phyloP scores from a whole-genome alignment of 2,113 vertebrate species.

The Phodopus roborovskii region DNA sequence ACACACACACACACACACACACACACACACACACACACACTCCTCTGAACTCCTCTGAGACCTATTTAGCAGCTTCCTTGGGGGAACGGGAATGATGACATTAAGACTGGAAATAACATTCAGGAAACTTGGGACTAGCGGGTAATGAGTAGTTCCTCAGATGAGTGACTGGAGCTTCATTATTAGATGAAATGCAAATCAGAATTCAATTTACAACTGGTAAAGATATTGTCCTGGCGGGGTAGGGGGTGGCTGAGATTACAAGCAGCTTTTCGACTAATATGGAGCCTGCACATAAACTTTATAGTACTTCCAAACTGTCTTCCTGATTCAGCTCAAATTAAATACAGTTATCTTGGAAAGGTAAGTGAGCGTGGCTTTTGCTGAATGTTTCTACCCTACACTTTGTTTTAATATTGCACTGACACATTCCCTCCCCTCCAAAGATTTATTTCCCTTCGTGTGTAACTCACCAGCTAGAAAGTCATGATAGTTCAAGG shows the following conservation, averaged over 20 bases:
- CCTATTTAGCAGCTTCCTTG: background rate
- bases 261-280: conserved; percentile 57
- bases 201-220: conserved; percentile 57
- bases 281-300: conserved; percentile 14
- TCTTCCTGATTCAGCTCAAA: conserved; percentile 63
- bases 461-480: conserved; percentile 31
- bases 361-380: conserved; percentile 70
- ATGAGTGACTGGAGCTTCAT: background rate
- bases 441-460: conserved; percentile 47
- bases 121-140: background rate
- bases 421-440: conserved; percentile 61
- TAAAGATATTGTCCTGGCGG: background rate
- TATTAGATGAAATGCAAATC: conserved; percentile 29
- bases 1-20: background rate
- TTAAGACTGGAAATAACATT: background rate
- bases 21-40: background rate
- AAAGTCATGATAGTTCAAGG: conserved; percentile 14
- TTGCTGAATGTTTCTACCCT: conserved; percentile 47
- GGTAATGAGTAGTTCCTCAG: background rate
- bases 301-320: conserved; percentile 54
- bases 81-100: background rate
- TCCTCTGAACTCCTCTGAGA: background rate
- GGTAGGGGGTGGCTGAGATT: background rate
- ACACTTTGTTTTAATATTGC: conserved; percentile 64
- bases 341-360: conserved; percentile 71